Percentiles rank a stretch among this genome's conserved stretches.
Conservation (phyloP, 1,140 invertebrate genomes). For the Ooceraea biroi region DNA sequence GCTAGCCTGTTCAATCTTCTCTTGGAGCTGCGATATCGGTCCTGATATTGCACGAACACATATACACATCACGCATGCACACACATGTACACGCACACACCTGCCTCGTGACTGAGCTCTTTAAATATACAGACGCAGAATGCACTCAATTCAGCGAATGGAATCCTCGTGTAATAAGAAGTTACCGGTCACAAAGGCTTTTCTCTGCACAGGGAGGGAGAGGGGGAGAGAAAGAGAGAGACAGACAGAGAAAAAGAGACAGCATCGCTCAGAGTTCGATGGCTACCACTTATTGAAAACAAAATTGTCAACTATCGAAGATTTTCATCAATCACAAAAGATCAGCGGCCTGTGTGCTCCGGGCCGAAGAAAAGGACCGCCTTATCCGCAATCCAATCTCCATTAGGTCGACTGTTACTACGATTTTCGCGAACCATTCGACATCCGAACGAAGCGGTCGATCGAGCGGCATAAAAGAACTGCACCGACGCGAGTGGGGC, state of each 20-base stretch:
- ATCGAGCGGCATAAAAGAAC: conserved; percentile 66
- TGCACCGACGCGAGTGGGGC: conserved; percentile 25
- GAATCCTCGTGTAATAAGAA: conserved; percentile 45
- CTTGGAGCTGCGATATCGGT: conserved; percentile 29
- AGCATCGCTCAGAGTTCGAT: conserved; percentile 36
- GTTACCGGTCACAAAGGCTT: conserved; percentile 33
- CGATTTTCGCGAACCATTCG: conserved; percentile 48
- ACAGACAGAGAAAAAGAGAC: neutral
- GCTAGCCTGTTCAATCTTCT: conserved; percentile 40
- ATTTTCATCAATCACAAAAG: conserved; percentile 45
- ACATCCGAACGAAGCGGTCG: conserved; percentile 52
- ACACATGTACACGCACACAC: neutral
- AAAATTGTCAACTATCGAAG: conserved; percentile 50
- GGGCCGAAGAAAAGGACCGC: conserved; percentile 53
- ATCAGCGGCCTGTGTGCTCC: conserved; percentile 15
- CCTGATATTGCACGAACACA: conserved; percentile 18
- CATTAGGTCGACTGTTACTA: conserved; percentile 62
- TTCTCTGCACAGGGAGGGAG: neutral
- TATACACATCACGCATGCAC: neutral
- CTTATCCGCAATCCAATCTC: conserved; percentile 65
- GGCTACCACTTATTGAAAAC: conserved; percentile 5
- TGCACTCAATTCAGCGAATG: conserved; percentile 34
- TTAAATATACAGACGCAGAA: conserved; percentile 54
- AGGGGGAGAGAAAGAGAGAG: too few species aligned
- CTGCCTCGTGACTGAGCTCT: conserved; percentile 4